These are phyloP conservation scores for Carettochelys insculpta DNA, from an alignment of 2,113 vertebrate species.

Conservation along the genomic window DNA sequence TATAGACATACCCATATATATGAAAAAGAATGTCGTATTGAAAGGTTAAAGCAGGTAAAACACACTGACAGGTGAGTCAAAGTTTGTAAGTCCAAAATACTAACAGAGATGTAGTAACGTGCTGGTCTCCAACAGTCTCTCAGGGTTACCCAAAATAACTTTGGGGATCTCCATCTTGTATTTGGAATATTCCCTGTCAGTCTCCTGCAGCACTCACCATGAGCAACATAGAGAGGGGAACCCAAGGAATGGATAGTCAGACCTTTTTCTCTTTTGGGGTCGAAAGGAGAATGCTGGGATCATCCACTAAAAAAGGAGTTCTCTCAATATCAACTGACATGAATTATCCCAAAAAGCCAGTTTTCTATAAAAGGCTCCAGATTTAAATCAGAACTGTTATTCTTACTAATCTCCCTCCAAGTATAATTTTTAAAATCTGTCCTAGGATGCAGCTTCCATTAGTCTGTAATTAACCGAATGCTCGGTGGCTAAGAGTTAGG, in stretches of 20 bases:
- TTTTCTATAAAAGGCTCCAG: neutral
- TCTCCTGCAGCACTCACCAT: neutral
- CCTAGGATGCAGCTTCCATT: neutral
- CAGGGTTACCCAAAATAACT: neutral
- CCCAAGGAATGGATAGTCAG: neutral
- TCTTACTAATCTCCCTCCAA: neutral
- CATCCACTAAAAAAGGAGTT: rapidly evolving
- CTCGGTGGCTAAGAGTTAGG: neutral
- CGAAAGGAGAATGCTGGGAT: neutral
- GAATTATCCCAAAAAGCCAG: neutral
- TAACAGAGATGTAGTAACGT: neutral
- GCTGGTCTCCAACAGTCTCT: neutral
- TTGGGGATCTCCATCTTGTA: neutral
- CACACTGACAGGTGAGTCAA: neutral
- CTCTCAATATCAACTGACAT: neutral
- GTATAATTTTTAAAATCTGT: neutral
- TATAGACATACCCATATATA: too few species aligned
- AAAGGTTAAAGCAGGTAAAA: neutral
- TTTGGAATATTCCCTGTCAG: neutral
- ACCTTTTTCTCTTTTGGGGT: neutral
- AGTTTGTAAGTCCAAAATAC: neutral
- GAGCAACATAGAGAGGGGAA: neutral
- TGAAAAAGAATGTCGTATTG: neutral
- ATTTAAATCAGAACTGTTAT: neutral
- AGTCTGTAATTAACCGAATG: neutral